Evolutionary conservation across 2,797 vertebrate genomes (phyloP), one percentile per base, ranked within the genome.

Genomic region (Gymnodraco acuticeps): DNA sequence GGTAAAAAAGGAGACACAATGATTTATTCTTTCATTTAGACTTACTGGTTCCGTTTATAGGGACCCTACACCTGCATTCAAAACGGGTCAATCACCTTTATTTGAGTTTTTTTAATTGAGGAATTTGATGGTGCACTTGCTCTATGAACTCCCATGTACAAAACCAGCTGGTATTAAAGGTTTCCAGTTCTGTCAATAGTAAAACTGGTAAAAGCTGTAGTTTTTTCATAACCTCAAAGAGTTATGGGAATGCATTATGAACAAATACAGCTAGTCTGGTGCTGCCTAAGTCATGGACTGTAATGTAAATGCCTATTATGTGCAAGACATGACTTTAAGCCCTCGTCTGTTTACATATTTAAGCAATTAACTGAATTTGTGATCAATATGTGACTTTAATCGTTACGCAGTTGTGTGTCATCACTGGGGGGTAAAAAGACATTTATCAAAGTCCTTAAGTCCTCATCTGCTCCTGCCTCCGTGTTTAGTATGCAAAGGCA

Each of bases 401-500:
- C 33, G 33, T 38, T 27, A 17, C 41, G 33, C 33, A 47, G 52
- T 52, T n/a, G 41, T 19, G 41, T 47, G 27, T 52, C 46, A n/a
- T 46, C 46, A 41, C 14, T 54, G 42, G 19, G 47, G n/a, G 63
- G n/a, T 66, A 47, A 70, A 50, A 23, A 50, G 3, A 15, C 33
- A 68, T 70, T 65, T 42, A 68, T 70, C 42, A 46, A 19, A 31
- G 38, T 11, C 55, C 23, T 38, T 13, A 51, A 58, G 68, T 78
- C 69, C 12, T 41, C 23, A n/a, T 50, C 64, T 41, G 56, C 74
- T 70, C 59, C 15, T 54, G 48, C 52, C 51, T 62, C 52, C 38
- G 61, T 70, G 78, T 93, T 95, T 91, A 91, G 88, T 93, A 95
- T 95, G 91, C 95, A 90, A 77, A 88, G 82, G 84, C 81, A 87